phyloP scores from a whole-genome alignment of 2,797 vertebrate species.

The Oreochromis mossambicus region DNA sequence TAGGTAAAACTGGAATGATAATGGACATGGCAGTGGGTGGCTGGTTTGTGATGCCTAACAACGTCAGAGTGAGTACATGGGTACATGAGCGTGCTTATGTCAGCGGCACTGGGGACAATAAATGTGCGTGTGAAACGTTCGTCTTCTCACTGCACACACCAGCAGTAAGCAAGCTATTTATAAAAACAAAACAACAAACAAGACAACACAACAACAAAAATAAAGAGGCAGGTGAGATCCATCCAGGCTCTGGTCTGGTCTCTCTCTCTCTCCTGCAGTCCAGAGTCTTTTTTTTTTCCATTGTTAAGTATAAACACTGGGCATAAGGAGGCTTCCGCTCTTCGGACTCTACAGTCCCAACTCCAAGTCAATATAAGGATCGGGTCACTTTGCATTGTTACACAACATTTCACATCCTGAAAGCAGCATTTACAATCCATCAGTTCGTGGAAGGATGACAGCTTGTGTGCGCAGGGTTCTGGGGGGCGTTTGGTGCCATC shows the following conservation, averaged over 20 bases:
- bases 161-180: neutral
- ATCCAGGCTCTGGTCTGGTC: slow-evolving; percentile 2
- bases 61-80: slow-evolving; percentile 15
- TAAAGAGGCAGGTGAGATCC: slow-evolving; percentile 13
- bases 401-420: slow-evolving; percentile 48
- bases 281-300: slow-evolving; percentile 1
- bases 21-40: slow-evolving; percentile 54
- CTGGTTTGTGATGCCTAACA: slow-evolving; percentile 34
- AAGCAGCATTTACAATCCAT: slow-evolving; percentile 78
- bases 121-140: slow-evolving; percentile 1
- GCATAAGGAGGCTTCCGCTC: slow-evolving; percentile 78
- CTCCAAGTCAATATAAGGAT: slow-evolving; percentile 33
- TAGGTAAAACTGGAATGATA: slow-evolving; percentile 34
- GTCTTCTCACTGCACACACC: neutral
- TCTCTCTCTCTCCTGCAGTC: neutral
- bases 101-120: slow-evolving; percentile 28
- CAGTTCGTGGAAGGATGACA: slow-evolving; percentile 60
- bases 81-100: slow-evolving; percentile 15
- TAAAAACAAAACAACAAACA: neutral
- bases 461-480: slow-evolving; percentile 57
- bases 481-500: neutral
- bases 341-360: slow-evolving; percentile 60
- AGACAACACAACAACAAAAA: neutral
- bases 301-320: slow-evolving; percentile 34
- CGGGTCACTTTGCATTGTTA: slow-evolving; percentile 70